Percentiles rank a stretch among this genome's conserved stretches.
phyloP scores from a whole-genome alignment of 2,797 vertebrate species.

The Lutjanus campechanus region DNA sequence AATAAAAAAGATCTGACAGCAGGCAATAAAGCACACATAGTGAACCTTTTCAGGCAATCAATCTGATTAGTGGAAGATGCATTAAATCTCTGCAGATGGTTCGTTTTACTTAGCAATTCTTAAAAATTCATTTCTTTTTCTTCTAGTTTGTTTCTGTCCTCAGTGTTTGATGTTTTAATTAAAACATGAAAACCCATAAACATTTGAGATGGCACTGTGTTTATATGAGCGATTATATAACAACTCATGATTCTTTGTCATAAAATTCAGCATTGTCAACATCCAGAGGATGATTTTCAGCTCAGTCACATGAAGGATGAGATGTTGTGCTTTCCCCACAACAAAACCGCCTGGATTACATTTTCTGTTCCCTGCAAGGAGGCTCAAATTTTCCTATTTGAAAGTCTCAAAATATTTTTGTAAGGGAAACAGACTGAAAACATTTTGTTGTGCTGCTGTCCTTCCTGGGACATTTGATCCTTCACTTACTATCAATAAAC shows the following conservation, averaged over 20 bases:
- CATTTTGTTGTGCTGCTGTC: conserved; percentile 21
- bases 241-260: not conserved
- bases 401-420: conserved; percentile 24
- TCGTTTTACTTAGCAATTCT: not conserved
- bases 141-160: conserved; percentile 1
- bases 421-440: conserved; percentile 20
- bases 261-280: conserved; percentile 3
- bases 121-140: not conserved
- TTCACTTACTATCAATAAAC: conserved; percentile 9
- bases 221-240: not conserved
- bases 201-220: not conserved
- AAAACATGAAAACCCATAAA: conserved; percentile 12
- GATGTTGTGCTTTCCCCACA: conserved; percentile 29
- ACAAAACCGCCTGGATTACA: conserved; percentile 58
- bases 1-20: conserved; percentile 17
- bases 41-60: conserved; percentile 10
- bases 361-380: conserved; percentile 51
- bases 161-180: conserved; percentile 1
- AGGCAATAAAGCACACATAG: conserved; percentile 10
- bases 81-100: not conserved
- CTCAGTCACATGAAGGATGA: not conserved
- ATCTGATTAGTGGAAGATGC: conserved; percentile 12
- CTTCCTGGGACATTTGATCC: conserved; percentile 2
- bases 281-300: conserved; percentile 29
- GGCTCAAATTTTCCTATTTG: conserved; percentile 22